These are phyloP conservation scores for Salticus scenicus DNA, from an alignment of 2,888 invertebrate species.

Conservation along the genomic window DNA sequence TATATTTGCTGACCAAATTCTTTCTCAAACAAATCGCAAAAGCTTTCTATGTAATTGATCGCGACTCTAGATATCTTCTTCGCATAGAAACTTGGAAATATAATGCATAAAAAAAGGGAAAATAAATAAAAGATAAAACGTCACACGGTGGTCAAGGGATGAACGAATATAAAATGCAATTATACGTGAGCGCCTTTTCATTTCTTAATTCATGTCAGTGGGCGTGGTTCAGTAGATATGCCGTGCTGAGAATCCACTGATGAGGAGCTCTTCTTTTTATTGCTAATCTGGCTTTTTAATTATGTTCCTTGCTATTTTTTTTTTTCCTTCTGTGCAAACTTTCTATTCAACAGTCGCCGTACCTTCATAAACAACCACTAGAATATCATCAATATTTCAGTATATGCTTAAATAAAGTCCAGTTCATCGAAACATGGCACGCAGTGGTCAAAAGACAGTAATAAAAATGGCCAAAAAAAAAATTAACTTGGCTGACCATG, in stretches of 20 bases:
- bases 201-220: conserved; percentile 56
- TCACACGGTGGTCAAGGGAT: conserved; percentile 33
- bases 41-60: conserved; percentile 48
- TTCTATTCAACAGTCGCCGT: not conserved
- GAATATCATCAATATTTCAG: conserved; percentile 58
- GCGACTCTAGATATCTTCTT: conserved; percentile 7
- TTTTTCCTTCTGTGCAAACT: not conserved
- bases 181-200: conserved; percentile 43
- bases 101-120: not conserved
- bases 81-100: not conserved
- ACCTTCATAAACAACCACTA: conserved; percentile 45
- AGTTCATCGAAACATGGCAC: not conserved
- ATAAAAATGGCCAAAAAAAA: not conserved
- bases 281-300: conserved; percentile 60
- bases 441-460: conserved; percentile 21
- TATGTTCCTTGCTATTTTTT: conserved; percentile 39
- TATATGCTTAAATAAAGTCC: conserved; percentile 45
- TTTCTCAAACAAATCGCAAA: conserved; percentile 22
- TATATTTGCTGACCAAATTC: not conserved
- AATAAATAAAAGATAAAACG: conserved; percentile 16
- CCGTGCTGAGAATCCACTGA: conserved; percentile 49
- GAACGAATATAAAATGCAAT: conserved; percentile 67
- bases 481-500: conserved; percentile 12
- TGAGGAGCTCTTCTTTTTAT: conserved; percentile 46
- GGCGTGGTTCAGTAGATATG: conserved; percentile 42